Percentiles rank a stretch among this genome's conserved stretches.
These are phyloP conservation scores for Drosophila cognata DNA, from an alignment of 2,888 invertebrate genomes.

Conservation along the genomic window DNA sequence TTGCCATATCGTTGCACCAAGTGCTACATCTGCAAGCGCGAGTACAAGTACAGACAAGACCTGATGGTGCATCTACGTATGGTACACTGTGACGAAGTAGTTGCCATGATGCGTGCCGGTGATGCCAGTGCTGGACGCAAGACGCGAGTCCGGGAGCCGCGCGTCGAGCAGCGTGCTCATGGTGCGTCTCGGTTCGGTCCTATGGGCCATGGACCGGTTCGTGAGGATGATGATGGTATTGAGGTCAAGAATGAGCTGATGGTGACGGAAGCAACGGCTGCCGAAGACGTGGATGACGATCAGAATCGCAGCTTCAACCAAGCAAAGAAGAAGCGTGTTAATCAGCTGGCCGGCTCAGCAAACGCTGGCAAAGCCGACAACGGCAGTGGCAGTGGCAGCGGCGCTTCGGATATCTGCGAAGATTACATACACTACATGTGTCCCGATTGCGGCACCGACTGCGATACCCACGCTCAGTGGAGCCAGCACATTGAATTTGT, in stretches of 20 bases:
- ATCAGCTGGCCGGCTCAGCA: not conserved
- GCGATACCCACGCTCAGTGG: constrained; percentile 77
- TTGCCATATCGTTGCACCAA: constrained; percentile 81
- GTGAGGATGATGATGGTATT: constrained; percentile 56
- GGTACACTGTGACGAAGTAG: constrained; percentile 78
- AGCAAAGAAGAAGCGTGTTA: constrained; percentile 20
- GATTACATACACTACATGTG: constrained; percentile 81
- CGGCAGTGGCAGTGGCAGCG: not conserved
- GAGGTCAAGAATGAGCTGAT: constrained; percentile 70
- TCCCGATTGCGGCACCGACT: constrained; percentile 80
- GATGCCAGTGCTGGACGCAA: constrained; percentile 62
- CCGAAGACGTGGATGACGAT: constrained; percentile 55
- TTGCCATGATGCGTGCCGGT: constrained; percentile 63
- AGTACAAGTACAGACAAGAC: constrained; percentile 82
- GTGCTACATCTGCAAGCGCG: constrained; percentile 78
- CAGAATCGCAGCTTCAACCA: constrained; percentile 38
- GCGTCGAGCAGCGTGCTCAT: constrained; percentile 38
- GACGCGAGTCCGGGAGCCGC: constrained; percentile 68
- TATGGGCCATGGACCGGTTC: not conserved
- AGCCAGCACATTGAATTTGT: constrained; percentile 81
- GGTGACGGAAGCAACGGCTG: constrained; percentile 48
- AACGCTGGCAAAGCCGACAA: constrained; percentile 17
- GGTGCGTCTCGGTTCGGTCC: not conserved
- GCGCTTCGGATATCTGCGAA: constrained; percentile 65
- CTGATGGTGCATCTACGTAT: constrained; percentile 81